Evolutionary conservation across 2,797 vertebrate genomes (phyloP), one percentile per base, ranked within the genome.

Genomic region (Tadarida brasiliensis): DNA sequence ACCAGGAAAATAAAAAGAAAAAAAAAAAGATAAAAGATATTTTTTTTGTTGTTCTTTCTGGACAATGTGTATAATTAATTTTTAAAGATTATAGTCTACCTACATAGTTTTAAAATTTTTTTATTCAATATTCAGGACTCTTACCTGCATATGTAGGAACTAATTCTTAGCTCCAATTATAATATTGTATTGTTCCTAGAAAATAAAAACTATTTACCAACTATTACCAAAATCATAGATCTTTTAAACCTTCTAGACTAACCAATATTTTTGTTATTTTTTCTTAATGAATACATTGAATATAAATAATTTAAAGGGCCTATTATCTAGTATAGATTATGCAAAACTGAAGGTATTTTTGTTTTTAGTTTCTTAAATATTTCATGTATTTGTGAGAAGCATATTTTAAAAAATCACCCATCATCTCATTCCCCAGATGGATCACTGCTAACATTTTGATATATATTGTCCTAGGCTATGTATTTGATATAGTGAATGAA

Each of bases 211-310:
- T 17, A 1, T 49, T 30, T 80, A 8, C 5, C 47, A 56, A 49
- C 39, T 28, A 59, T 68, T 78, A 54, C 83, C 2, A 15, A 87
- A 87, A 17, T 85, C 44, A 47, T 35, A 68, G 56, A 26, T 56
- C 33, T 94, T 71, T 87, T 67, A 90, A 94, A 49, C 9, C 16
- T 77, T 82, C 19, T 85, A 82, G 33, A 76, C 3, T 63, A 92
- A 33, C 26, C 11, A 73, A 14, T 56, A 11, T 17, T 82, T 76
- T 81, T 78, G 3, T 47, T 74, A 49, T 54, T 78, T 94, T 89
- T 77, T 77, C 77, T 59, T 30, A 47, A 71, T 39, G n/a, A 70
- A 88, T 54, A 68, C 3, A 92, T 90, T 47, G 81, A 73, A 90
- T 90, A 77, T 63, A 10, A 90, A 47, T 78, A 77, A 70, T 71